Percentiles rank a stretch among this genome's conserved stretches.
phyloP scores from a whole-genome alignment of 2,888 invertebrate genomes.

The Hanleya hanleyi region DNA sequence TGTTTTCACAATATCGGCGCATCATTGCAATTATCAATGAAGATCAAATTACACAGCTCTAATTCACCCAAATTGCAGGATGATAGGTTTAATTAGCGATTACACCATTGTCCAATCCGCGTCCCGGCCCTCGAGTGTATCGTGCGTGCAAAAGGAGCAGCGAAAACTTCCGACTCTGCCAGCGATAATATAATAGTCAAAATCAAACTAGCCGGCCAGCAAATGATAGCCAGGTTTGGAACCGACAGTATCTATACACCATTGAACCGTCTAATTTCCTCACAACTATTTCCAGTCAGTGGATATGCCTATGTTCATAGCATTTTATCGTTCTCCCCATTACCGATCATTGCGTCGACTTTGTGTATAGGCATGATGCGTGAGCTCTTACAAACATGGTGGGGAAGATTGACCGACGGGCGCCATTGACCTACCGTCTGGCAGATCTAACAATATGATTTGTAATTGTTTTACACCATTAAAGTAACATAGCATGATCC shows the following conservation, averaged over 20 bases:
- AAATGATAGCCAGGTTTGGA: background rate
- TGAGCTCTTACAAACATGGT: background rate
- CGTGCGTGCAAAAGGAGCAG: slow-evolving; percentile 11
- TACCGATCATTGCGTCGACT: background rate
- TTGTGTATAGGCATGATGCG: background rate
- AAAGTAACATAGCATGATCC: too few species aligned
- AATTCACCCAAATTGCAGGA: slow-evolving; percentile 7
- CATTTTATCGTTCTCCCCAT: background rate
- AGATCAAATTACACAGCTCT: slow-evolving; percentile 5
- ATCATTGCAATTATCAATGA: slow-evolving; percentile 11
- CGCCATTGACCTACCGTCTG: too few species aligned
- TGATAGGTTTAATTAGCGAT: slow-evolving; percentile 10
- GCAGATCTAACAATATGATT: too few species aligned
- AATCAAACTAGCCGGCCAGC: background rate
- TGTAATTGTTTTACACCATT: too few species aligned
- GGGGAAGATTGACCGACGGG: too few species aligned
- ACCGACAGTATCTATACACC: background rate
- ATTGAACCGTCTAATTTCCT: background rate
- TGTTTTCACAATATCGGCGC: background rate
- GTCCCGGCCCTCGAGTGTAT: background rate
- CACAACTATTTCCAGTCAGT: background rate
- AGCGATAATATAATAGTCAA: background rate
- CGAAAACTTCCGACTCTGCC: slow-evolving; percentile 1
- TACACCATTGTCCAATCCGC: background rate
- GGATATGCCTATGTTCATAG: background rate